These are phyloP conservation scores for Sardina pilchardus DNA, from an alignment of 2,113 vertebrate species.

Conservation along the genomic window DNA sequence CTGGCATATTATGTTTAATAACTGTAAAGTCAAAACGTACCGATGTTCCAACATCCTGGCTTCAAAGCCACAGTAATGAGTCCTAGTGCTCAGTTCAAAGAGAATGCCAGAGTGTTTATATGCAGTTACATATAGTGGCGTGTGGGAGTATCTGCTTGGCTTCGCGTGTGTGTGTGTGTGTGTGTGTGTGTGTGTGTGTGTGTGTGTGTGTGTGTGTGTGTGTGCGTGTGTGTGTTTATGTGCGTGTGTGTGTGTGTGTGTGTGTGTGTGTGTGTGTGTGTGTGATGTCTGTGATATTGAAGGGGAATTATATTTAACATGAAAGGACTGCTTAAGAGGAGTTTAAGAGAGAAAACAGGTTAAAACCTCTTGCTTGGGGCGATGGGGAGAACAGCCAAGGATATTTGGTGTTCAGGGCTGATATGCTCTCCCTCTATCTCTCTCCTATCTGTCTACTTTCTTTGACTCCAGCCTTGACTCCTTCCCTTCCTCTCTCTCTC, in stretches of 20 bases:
- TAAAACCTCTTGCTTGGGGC: constrained; percentile 66
- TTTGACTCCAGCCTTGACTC: too few relatives aligned
- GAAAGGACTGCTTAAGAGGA: constrained; percentile 67
- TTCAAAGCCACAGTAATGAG: constrained; percentile 76
- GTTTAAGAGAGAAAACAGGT: constrained; percentile 71
- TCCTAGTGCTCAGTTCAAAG: constrained; percentile 70
- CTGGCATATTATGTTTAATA: constrained; percentile 73
- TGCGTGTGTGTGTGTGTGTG: constrained; percentile 5
- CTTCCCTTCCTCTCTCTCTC: background rate
- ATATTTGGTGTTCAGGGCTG: constrained; percentile 31
- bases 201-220: background rate
- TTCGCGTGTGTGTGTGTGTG: too few relatives aligned
- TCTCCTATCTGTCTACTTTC: background rate
- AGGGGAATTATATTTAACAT: constrained; percentile 72
- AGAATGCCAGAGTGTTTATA: constrained; percentile 74
- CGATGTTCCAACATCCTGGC: constrained; percentile 65
- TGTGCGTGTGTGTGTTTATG: background rate
- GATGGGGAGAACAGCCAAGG: constrained; percentile 49
- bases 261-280: background rate
- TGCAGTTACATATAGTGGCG: constrained; percentile 56
- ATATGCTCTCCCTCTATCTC: constrained; percentile 20
- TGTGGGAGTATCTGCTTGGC: constrained; percentile 56
- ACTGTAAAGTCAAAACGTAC: constrained; percentile 71
- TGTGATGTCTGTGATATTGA: constrained; percentile 57
- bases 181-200: too few relatives aligned